Evolutionary conservation across 2,888 invertebrate species (phyloP).

Genomic region (Idaea aversata): DNA sequence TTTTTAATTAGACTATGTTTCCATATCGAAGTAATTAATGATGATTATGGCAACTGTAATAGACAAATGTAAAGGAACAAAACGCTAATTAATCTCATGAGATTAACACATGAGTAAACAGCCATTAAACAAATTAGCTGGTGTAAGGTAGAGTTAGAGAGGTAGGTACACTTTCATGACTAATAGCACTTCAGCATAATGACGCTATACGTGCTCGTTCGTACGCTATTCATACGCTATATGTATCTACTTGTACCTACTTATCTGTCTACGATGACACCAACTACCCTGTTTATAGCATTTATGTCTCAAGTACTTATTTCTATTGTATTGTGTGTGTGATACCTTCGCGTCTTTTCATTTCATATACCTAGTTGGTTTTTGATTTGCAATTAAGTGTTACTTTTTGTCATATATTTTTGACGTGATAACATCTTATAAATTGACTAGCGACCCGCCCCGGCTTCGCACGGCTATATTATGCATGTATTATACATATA

Average conservation of each 20-base stretch:
- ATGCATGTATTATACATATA: no score
- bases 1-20: neutral
- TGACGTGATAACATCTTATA: no score
- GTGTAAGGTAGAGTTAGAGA: constrained; percentile 30
- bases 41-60: neutral
- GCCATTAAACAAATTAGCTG: constrained; percentile 48
- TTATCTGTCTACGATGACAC: no score
- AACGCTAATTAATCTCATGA: constrained; percentile 26
- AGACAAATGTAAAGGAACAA: constrained; percentile 24
- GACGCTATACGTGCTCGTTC: neutral
- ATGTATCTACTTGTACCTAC: neutral
- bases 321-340: no score
- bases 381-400: no score
- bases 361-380: no score
- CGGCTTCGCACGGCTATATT: no score
- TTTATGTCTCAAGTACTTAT: no score
- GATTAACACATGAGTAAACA: constrained; percentile 27
- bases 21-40: neutral
- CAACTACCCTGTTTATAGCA: no score
- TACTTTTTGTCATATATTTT: no score
- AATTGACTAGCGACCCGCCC: no score
- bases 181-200: constrained; percentile 5
- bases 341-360: no score
- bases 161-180: neutral
- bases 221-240: neutral